Conservation (phyloP, 2,888 invertebrate species). For the Sphaerophoria taeniata region DNA sequence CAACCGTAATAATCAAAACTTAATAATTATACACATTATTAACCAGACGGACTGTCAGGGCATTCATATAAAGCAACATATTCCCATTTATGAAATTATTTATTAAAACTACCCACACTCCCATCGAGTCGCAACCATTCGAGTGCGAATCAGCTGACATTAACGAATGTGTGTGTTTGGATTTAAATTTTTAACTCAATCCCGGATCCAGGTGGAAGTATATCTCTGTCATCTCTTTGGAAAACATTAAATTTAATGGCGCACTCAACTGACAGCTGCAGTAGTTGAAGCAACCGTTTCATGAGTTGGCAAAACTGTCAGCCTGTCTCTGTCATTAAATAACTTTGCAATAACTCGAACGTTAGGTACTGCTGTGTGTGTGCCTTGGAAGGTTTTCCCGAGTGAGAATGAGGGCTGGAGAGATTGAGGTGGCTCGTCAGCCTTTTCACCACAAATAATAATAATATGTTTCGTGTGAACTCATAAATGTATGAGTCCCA, state of each 20-base stretch:
- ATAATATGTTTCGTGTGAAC: background rate
- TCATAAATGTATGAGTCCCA: slow-evolving; percentile 1
- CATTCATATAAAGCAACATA: background rate
- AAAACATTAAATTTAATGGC: slow-evolving; percentile 64
- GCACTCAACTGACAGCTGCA: slow-evolving; percentile 67
- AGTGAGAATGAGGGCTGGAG: too few species aligned
- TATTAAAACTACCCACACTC: slow-evolving; percentile 28
- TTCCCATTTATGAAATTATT: slow-evolving; percentile 31
- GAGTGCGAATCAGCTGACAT: background rate
- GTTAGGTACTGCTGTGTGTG: too few species aligned
- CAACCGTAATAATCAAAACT: too few species aligned
- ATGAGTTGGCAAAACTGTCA: slow-evolving; percentile 33
- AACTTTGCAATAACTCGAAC: too few species aligned
- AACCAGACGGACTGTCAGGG: background rate
- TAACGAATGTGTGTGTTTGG: slow-evolving; percentile 12
- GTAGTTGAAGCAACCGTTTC: background rate
- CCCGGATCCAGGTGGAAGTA: slow-evolving; percentile 19
- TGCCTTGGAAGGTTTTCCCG: too few species aligned
- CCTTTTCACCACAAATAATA: too few species aligned
- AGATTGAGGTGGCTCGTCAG: too few species aligned
- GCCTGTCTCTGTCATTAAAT: slow-evolving; percentile 14
- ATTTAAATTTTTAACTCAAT: slow-evolving; percentile 33
- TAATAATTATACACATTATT: background rate
- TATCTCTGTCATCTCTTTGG: slow-evolving; percentile 38
- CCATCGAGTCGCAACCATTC: too few species aligned